Evolutionary conservation across 2,113 vertebrate genomes (phyloP).

Genomic region (Cnemophilus loriae): DNA sequence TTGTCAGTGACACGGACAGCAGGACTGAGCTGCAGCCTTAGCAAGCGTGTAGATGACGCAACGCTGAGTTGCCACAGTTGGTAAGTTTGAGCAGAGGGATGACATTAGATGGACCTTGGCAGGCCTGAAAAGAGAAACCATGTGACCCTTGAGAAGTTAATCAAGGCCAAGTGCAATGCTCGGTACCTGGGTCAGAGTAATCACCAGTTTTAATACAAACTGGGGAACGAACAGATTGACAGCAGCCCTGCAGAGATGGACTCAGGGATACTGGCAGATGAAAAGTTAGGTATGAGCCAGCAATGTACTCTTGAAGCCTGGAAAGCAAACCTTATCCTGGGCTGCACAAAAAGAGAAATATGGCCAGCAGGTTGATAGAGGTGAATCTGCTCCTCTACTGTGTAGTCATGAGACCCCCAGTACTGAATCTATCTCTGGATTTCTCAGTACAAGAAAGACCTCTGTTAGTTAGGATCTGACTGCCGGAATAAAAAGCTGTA

Average conservation of each 20-base stretch:
- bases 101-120: not conserved
- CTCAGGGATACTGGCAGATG: not conserved
- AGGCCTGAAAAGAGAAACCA: not conserved
- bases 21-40: not conserved
- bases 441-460: not conserved
- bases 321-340: not conserved
- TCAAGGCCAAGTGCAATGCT: not conserved
- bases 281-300: not conserved
- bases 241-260: not conserved
- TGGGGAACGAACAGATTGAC: not conserved
- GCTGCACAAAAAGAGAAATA: not conserved
- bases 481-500: not conserved
- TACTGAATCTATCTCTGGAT: not conserved
- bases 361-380: not conserved
- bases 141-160: not conserved
- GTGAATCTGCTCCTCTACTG: not conserved
- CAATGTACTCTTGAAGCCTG: fast-evolving
- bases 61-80: not conserved
- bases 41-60: not conserved
- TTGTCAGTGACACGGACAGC: not conserved
- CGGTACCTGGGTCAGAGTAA: not conserved
- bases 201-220: not conserved
- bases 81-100: not conserved
- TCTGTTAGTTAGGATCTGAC: not conserved
- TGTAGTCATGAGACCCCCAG: not conserved